Percentiles rank a stretch among this genome's conserved stretches.
Evolutionary conservation across 2,888 invertebrate genomes (phyloP).

Genomic region (Anodontia alba): DNA sequence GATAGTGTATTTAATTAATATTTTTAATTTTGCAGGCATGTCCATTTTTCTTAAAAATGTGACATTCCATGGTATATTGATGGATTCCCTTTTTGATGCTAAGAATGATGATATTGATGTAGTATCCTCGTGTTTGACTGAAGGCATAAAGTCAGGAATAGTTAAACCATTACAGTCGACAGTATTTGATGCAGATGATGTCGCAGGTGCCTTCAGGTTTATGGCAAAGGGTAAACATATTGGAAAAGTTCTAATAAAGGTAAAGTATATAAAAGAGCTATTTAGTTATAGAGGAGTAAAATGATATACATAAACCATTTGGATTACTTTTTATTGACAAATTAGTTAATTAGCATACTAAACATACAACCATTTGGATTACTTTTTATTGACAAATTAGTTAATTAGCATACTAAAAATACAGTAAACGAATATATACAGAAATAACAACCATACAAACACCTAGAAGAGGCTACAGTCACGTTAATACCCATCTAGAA

Average conservation of each 20-base stretch:
- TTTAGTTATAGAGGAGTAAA: too few relatives aligned
- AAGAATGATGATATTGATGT: conserved; percentile 89
- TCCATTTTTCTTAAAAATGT: conserved; percentile 97
- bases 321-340: too few relatives aligned
- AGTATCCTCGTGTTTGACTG: conserved; percentile 91
- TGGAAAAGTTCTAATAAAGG: conserved; percentile 96
- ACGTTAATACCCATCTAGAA: too few relatives aligned
- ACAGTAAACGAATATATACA: too few relatives aligned
- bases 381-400: neutral
- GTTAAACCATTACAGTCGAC: conserved; percentile 96
- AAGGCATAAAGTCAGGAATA: conserved; percentile 94
- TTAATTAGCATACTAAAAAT: neutral
- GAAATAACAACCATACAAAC: too few relatives aligned
- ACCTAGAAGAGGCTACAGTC: too few relatives aligned
- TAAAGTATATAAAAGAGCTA: too few relatives aligned
- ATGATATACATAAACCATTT: too few relatives aligned
- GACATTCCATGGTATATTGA: conserved; percentile 97
- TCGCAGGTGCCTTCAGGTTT: conserved; percentile 95
- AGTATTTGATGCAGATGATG: conserved; percentile 93
- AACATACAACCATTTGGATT: neutral
- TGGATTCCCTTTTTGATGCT: conserved; percentile 96
- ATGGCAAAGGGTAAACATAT: conserved; percentile 99
- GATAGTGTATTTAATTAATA: too few relatives aligned
- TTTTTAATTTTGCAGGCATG: conserved; percentile 94
- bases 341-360: too few relatives aligned